These are phyloP conservation scores for Poecilia wingei DNA, from an alignment of 2,797 vertebrate genomes.

Conservation along the genomic window DNA sequence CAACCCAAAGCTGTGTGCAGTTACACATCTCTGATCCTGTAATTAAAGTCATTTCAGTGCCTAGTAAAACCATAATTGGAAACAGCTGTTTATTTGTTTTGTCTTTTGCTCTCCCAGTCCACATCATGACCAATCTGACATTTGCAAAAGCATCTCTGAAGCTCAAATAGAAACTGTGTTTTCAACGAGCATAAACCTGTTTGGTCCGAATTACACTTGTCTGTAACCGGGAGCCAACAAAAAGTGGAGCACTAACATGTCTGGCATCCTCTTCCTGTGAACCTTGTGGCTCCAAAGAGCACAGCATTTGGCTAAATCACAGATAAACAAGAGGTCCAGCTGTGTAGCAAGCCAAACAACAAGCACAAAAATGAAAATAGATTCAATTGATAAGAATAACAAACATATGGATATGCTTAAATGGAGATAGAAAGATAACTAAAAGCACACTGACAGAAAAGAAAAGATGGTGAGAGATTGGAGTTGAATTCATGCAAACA, in stretches of 20 bases:
- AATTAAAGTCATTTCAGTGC: conserved; percentile 82
- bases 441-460: conserved; percentile 36
- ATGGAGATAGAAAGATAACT: conserved; percentile 32
- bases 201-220: conserved; percentile 59
- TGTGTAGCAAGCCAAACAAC: conserved; percentile 30
- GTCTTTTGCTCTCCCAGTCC: conserved; percentile 66
- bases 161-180: conserved; percentile 50
- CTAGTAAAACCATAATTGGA: conserved; percentile 82
- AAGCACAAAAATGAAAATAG: conserved; percentile 24
- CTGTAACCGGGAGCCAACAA: conserved; percentile 37
- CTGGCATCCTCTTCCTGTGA: conserved; percentile 39
- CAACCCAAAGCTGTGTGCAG: conserved; percentile 77
- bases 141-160: conserved; percentile 71
- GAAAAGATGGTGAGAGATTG: conserved; percentile 11
- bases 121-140: conserved; percentile 72
- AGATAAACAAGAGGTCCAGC: conserved; percentile 43
- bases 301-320: conserved; percentile 29
- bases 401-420: conserved; percentile 19
- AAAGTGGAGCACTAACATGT: conserved; percentile 11
- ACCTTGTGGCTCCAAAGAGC: conserved; percentile 48
- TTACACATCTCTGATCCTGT: conserved; percentile 81
- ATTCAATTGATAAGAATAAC: conserved; percentile 39
- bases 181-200: conserved; percentile 38
- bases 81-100: conserved; percentile 82
- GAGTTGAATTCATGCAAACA: conserved; percentile 34